Evolutionary conservation across 2,797 vertebrate genomes (phyloP), one percentile per base, ranked within the genome.

Genomic region (Microtus obscurus): DNA sequence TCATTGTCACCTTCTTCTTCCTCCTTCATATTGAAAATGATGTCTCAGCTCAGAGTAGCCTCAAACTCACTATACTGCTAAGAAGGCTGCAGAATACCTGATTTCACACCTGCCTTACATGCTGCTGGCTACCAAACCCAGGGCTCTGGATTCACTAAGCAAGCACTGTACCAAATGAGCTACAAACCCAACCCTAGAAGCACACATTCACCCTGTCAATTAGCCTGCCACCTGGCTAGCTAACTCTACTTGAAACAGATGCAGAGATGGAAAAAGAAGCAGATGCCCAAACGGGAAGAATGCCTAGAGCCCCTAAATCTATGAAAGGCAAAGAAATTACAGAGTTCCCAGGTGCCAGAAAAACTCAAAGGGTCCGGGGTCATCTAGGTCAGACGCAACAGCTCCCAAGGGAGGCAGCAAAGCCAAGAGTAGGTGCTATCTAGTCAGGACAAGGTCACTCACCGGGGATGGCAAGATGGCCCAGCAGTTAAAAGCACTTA

Each of bases 341-440:
- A 63, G 19, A 51, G 40, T 17, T n/a, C 23, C 21, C 25, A 5
- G 16, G 27, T 2, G 29, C 37, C 81, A 80, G 69, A 31, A 78
- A 37, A n/a, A 29, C 40, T 29, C 61, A 29, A 25, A 63, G 21
- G n/a, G 17, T 48, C 34, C 1, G 5, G 56, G 5, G 0, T 0
- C 1, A 29, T 25, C 2, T 2, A 27, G 27, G 61, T 82, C 79
- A 77, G n/a, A 51, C 0, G 13, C 12, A 37, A 67, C 0, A 56
- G 59, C 43, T 74, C 73, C 51, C 61, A 11, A 14, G 1, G 21
- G 63, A 0, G 16, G 79, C 14, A 80, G 56, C 29, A 6, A 85
- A 1, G 74, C 10, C 16, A 3, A 3, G 17, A 1, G 10, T 10
- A 14, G 1, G 1, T 0, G 31, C 37, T 5, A 0, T 12, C 29